Evolutionary conservation across 2,888 invertebrate species (phyloP).

Genomic region (Platypus cylindrus): DNA sequence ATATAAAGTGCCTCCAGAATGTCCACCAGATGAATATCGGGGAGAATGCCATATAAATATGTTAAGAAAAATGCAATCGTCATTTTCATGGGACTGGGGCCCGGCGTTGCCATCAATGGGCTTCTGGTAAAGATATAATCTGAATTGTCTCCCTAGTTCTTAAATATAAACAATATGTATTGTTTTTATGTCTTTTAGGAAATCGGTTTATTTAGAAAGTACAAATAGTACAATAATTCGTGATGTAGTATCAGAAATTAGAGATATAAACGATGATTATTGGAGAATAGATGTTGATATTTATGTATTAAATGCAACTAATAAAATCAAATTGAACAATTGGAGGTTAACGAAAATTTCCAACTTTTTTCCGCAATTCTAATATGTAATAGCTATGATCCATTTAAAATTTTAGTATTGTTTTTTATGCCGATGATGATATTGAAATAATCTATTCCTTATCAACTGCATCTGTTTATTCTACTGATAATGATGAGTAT

Average conservation of each 20-base stretch:
- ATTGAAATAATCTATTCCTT: too few species aligned
- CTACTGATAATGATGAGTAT: too few species aligned
- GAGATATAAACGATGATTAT: constrained; percentile 21
- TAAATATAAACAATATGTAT: neutral
- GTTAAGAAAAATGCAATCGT: constrained; percentile 85
- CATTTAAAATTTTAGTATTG: too few species aligned
- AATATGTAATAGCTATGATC: too few species aligned
- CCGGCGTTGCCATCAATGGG: constrained; percentile 89
- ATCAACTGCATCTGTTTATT: too few species aligned
- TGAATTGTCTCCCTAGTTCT: neutral
- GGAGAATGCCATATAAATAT: constrained; percentile 92
- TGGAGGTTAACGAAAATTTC: too few species aligned
- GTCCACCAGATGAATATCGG: constrained; percentile 59
- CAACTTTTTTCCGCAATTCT: too few species aligned
- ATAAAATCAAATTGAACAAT: too few species aligned
- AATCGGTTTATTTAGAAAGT: constrained; percentile 51
- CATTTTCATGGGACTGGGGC: constrained; percentile 96
- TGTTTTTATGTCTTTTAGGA: constrained; percentile 39
- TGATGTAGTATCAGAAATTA: constrained; percentile 40
- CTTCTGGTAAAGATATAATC: constrained; percentile 55
- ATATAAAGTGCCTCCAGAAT: constrained; percentile 58
- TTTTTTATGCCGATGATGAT: too few species aligned
- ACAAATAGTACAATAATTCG: constrained; percentile 51
- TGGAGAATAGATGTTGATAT: constrained; percentile 38
- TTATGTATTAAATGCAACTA: too few species aligned